phyloP scores from a whole-genome alignment of 2,888 invertebrate species.

The Urechis unicinctus region DNA sequence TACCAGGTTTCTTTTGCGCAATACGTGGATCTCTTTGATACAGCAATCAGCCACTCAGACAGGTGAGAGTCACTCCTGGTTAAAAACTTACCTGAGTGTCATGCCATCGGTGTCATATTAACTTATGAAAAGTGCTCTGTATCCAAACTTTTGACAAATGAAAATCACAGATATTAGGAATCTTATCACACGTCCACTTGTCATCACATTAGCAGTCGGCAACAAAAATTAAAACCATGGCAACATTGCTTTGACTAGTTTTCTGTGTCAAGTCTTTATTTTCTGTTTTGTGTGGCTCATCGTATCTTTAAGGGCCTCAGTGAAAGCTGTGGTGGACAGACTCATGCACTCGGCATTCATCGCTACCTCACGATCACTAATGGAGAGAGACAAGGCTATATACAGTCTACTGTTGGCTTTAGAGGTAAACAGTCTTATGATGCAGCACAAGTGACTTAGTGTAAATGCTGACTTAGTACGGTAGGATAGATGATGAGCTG shows the following conservation, averaged over 20 bases:
- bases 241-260: too few species aligned
- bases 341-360: conserved; percentile 36
- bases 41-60: conserved; percentile 47
- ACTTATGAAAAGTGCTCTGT: too few species aligned
- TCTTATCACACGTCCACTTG: too few species aligned
- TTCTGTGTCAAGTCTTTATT: too few species aligned
- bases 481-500: too few species aligned
- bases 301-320: conserved; percentile 37
- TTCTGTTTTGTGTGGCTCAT: too few species aligned
- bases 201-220: too few species aligned
- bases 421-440: conserved; percentile 37
- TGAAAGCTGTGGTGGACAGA: conserved; percentile 44
- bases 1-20: conserved; percentile 45
- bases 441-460: too few species aligned
- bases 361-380: conserved; percentile 33
- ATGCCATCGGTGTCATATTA: background rate
- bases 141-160: too few species aligned
- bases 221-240: too few species aligned
- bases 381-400: conserved; percentile 40
- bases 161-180: too few species aligned
- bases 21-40: conserved; percentile 40
- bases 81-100: background rate
- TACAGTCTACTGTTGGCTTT: conserved; percentile 41
- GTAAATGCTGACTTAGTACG: too few species aligned
- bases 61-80: conserved; percentile 26